Evolutionary conservation across 2,113 vertebrate genomes (phyloP).

Genomic region (Mormyrus lacerda): DNA sequence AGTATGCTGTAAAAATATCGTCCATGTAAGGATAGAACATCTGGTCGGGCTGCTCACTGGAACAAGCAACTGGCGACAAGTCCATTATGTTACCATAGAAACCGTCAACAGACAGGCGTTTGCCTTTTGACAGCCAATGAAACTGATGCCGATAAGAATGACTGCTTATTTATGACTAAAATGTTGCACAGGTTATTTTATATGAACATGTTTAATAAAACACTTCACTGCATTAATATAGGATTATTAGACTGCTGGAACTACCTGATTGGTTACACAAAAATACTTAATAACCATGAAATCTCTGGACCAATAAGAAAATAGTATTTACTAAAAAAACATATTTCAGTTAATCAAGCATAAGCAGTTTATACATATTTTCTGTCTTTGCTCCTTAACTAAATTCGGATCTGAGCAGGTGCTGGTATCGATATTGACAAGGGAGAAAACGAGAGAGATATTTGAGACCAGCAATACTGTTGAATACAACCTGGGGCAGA

Average conservation of each 20-base stretch:
- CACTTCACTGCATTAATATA: not conserved
- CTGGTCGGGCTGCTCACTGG: not conserved
- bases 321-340: not conserved
- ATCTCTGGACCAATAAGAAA: not conserved
- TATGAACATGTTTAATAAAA: not conserved
- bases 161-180: not conserved
- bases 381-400: constrained; percentile 28
- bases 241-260: not conserved
- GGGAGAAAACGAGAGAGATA: constrained; percentile 59
- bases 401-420: constrained; percentile 26
- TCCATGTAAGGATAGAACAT: not conserved
- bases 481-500: constrained; percentile 52
- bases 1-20: not conserved
- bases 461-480: constrained; percentile 57
- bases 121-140: not conserved
- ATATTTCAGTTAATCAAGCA: not conserved
- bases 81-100: not conserved
- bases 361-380: constrained; percentile 8
- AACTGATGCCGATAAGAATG: not conserved
- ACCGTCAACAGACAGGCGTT: not conserved
- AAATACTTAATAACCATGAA: not conserved
- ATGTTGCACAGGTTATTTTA: not conserved
- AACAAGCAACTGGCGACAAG: too few species aligned
- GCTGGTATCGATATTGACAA: constrained; percentile 51
- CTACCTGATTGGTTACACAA: not conserved